Conservation (phyloP, 2,797 vertebrate genomes). For the Brachyrhaphis roseni region DNA sequence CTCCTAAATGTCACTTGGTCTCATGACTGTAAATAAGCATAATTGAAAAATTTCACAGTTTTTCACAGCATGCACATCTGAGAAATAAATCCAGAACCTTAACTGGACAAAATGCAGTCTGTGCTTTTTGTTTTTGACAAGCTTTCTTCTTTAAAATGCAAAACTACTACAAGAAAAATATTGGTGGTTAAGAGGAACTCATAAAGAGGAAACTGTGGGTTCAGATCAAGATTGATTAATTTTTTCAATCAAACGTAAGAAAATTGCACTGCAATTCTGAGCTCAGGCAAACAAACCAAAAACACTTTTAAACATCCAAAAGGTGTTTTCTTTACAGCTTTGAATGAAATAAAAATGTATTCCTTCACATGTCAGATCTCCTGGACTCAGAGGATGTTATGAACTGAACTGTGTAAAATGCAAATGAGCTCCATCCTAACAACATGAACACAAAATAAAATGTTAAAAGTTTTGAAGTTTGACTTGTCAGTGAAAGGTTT, state of each 20-base stretch:
- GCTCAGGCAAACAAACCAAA: neutral
- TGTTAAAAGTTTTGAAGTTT: neutral
- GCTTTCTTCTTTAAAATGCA: conserved; percentile 6
- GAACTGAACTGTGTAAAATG: neutral
- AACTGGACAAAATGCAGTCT: conserved; percentile 10
- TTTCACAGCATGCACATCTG: neutral
- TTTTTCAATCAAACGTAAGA: conserved; percentile 9
- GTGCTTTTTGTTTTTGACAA: conserved; percentile 9
- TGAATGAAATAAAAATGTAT: neutral
- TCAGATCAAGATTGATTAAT: conserved; percentile 10
- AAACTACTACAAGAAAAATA: conserved; percentile 8
- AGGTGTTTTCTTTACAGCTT: neutral
- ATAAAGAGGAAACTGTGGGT: conserved; percentile 47
- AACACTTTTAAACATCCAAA: neutral
- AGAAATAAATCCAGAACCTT: neutral
- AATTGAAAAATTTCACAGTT: neutral
- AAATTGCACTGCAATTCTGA: neutral
- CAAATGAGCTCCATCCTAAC: neutral
- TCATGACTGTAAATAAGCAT: neutral
- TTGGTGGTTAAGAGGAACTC: conserved; percentile 32
- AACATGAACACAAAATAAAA: neutral
- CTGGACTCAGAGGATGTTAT: neutral
- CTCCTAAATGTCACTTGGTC: neutral
- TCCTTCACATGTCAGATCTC: neutral
- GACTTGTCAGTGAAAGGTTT: neutral